phyloP scores from a whole-genome alignment of 2,113 vertebrate genomes.

The Marmota monax region DNA sequence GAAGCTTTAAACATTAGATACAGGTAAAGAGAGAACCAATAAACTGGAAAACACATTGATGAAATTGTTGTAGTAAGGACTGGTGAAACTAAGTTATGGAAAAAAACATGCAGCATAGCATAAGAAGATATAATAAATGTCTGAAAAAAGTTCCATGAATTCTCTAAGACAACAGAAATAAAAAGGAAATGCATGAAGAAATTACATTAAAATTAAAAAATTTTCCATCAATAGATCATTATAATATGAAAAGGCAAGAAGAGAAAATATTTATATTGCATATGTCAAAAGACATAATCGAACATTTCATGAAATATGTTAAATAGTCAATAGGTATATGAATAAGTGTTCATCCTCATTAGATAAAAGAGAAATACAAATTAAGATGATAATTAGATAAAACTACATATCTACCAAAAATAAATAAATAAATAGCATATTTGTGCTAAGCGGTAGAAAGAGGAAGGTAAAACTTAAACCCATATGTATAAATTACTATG shows the following conservation, averaged over 20 bases:
- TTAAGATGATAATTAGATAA: not conserved
- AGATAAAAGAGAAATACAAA: not conserved
- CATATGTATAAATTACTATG: not conserved
- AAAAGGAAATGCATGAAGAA: not conserved
- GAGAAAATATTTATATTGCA: not conserved
- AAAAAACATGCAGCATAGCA: not conserved
- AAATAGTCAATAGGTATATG: not conserved
- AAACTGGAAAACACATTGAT: constrained; percentile 19
- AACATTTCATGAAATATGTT: not conserved
- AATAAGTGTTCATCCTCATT: not conserved
- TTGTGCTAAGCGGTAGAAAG: not conserved
- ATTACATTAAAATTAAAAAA: not conserved
- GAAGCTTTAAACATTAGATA: not conserved
- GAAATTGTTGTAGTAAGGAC: not conserved
- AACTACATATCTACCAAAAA: not conserved
- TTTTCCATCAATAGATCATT: not conserved
- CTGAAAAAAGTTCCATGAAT: not conserved
- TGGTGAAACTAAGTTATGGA: not conserved
- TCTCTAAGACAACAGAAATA: not conserved
- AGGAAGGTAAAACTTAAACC: not conserved
- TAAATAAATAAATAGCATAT: not conserved
- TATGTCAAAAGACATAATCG: not conserved
- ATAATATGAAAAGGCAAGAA: not conserved
- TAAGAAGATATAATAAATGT: not conserved
- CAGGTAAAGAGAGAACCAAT: not conserved